Evolutionary conservation across 2,113 vertebrate species (phyloP).

Genomic region (Eira barbara): DNA sequence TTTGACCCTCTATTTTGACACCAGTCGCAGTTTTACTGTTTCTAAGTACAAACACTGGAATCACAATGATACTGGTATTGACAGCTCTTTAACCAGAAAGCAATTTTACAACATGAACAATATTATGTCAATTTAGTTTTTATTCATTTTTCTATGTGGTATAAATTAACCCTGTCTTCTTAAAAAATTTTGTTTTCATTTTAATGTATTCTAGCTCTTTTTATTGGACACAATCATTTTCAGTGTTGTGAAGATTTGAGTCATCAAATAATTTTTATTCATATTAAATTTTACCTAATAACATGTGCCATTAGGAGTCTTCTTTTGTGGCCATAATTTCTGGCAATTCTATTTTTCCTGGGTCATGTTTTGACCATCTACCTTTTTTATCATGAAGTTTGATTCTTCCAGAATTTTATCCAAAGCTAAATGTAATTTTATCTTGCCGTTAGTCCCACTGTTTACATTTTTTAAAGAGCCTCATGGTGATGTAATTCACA

Average conservation of each 20-base stretch:
- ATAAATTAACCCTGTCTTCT: neutral
- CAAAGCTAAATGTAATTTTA: slow-evolving; percentile 21
- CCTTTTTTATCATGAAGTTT: neutral
- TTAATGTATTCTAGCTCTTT: neutral
- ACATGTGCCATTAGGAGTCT: neutral
- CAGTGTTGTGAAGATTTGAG: neutral
- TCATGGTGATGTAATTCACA: neutral
- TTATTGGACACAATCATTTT: neutral
- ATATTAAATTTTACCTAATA: neutral
- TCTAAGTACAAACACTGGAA: slow-evolving; percentile 23
- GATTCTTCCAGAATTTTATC: neutral
- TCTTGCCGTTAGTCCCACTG: neutral
- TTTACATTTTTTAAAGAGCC: neutral
- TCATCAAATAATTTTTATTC: neutral
- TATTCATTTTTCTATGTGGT: neutral
- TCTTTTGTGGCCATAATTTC: neutral
- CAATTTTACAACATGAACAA: neutral
- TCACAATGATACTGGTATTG: neutral
- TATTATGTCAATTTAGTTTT: neutral
- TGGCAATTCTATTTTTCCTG: neutral
- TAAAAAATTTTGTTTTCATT: neutral
- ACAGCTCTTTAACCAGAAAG: neutral
- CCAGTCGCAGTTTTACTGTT: neutral
- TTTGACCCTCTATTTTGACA: neutral
- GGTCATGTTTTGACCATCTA: neutral